phyloP scores from a whole-genome alignment of 2,888 invertebrate species.

The Thereva unica region DNA sequence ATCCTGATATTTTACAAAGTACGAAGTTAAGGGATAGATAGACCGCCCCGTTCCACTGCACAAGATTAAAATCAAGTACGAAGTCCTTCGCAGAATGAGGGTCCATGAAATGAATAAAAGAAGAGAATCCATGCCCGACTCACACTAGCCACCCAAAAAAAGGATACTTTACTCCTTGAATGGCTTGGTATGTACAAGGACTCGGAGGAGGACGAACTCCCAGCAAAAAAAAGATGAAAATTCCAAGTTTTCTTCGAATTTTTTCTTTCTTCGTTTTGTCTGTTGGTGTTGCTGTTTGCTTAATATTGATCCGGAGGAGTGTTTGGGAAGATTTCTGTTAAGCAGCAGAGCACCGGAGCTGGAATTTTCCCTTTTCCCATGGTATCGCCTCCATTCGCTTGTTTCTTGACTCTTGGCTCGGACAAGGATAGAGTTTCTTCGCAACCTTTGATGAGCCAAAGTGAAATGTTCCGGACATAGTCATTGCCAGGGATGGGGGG shows the following conservation, averaged over 20 bases:
- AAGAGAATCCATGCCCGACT: not conserved
- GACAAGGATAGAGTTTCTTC: constrained; percentile 13
- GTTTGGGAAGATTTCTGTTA: constrained; percentile 22
- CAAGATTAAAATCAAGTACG: constrained; percentile 30
- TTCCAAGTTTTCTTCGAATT: constrained; percentile 25
- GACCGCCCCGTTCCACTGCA: not conserved
- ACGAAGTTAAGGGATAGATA: not conserved
- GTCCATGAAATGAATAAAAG: constrained; percentile 12
- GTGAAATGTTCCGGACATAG: constrained; percentile 8
- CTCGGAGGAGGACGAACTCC: constrained; percentile 8
- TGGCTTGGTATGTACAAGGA: constrained; percentile 12
- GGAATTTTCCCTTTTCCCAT: constrained; percentile 28
- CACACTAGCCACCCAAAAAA: constrained; percentile 18
- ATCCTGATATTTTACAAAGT: not conserved
- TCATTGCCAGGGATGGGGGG: too few species aligned
- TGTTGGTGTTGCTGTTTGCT: constrained; percentile 35
- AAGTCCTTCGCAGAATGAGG: constrained; percentile 13
- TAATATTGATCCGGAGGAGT: constrained; percentile 33
- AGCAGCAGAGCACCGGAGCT: constrained; percentile 8
- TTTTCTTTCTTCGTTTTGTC: constrained; percentile 20
- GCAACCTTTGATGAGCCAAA: constrained; percentile 31
- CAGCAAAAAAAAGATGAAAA: constrained; percentile 25
- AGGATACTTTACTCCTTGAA: constrained; percentile 25
- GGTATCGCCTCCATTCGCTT: constrained; percentile 10
- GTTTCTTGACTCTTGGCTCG: constrained; percentile 10